These are phyloP conservation scores for Zaprionus tsacasi DNA, from an alignment of 1,140 invertebrate species.

Conservation along the genomic window DNA sequence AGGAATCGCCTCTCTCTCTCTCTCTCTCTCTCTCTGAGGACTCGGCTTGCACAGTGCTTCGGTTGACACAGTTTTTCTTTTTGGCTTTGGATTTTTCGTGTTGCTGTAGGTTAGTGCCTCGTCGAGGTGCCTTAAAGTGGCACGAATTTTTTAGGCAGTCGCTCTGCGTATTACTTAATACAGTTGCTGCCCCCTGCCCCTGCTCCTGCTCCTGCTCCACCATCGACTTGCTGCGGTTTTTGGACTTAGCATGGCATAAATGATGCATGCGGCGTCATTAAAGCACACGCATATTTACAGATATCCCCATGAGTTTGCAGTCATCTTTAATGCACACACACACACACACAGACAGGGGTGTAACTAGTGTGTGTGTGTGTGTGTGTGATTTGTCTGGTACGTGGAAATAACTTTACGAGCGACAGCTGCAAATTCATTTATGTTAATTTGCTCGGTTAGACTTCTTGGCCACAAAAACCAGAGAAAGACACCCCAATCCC, in stretches of 20 bases:
- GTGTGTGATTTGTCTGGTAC: constrained; percentile 72
- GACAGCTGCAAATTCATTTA: constrained; percentile 82
- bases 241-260: constrained; percentile 74
- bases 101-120: constrained; percentile 79
- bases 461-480: constrained; percentile 73
- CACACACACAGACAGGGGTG: constrained; percentile 44
- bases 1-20: neutral
- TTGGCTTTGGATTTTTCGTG: constrained; percentile 11
- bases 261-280: constrained; percentile 75
- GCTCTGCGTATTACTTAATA: constrained; percentile 69
- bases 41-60: constrained; percentile 13
- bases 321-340: constrained; percentile 67
- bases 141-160: constrained; percentile 25
- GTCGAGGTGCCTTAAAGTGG: constrained; percentile 33
- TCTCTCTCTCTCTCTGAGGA: neutral
- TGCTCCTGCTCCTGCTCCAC: constrained; percentile 49
- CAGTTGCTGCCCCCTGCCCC: too few species aligned
- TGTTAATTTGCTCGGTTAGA: constrained; percentile 78
- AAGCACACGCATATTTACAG: constrained; percentile 50
- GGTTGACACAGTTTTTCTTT: constrained; percentile 71
- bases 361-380: constrained; percentile 55
- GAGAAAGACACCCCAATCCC: neutral
- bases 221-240: constrained; percentile 44
- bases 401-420: constrained; percentile 55
- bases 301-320: constrained; percentile 38